Evolutionary conservation across 2,797 vertebrate species (phyloP), one percentile per base, ranked within the genome.

Genomic region (Cryptoprocta ferox): DNA sequence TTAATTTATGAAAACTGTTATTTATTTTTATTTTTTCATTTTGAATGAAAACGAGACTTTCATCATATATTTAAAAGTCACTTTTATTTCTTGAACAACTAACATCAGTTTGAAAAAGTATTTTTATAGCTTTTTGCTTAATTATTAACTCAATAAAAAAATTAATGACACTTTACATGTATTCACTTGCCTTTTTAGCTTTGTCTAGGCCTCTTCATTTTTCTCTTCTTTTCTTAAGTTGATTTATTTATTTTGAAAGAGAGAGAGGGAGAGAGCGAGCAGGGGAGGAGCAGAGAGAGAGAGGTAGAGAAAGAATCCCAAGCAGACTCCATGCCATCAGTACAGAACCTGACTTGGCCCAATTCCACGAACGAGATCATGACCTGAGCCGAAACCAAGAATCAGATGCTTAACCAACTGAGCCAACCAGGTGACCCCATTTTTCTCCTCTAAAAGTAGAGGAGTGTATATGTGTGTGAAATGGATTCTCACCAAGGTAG

Each of bases 401-500:
- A 9, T 59, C 21, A 0, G 56, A 59, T 59, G 56, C 8, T 9
- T 59, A 59, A 24, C 21, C 56, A 59, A 24, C 56, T 59, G 56
- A 59, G 56, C 56, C 56, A 59, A 24, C 56, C 8, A 3, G 53
- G 8, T 59, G 56, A 24, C 56, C 56, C 56, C 75, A 63, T 61
- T 85, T 87, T 84, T 83, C 37, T 91, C 53, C 87, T 59, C 30
- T 79, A 30, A 81, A 70, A 95, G 42, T 79, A 28, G n/a, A 82
- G 48, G 30, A 0, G 0, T n/a, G 18, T 84, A 24, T 59, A 15
- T 86, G 6, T 48, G 15, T 42, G 12, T 15, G 35, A 75, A 75
- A 21, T 56, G 11, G 11, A 48, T 56, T 85, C 63, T 66, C 24
- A 81, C 24, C 37, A 80, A 61, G 24, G n/a, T 68, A 30, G 2